These are phyloP conservation scores for Cyanoderma ruficeps DNA, from an alignment of 2,113 vertebrate genomes.

Conservation along the genomic window DNA sequence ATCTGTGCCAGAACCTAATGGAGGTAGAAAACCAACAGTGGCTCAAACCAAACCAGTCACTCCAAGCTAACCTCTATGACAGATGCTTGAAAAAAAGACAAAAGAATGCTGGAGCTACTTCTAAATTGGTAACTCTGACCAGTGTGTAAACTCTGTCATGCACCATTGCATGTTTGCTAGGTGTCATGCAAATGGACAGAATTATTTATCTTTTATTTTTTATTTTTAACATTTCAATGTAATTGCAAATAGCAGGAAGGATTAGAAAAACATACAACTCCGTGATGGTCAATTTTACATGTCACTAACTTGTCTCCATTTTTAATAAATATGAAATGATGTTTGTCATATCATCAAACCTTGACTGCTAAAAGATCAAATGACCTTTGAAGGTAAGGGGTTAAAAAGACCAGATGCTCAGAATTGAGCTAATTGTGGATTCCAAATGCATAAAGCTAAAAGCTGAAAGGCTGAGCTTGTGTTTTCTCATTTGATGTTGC, in stretches of 20 bases:
- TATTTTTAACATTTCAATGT: not conserved
- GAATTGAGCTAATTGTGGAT: slow-evolving; percentile 39
- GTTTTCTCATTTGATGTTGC: slow-evolving; percentile 19
- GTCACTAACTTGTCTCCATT: not conserved
- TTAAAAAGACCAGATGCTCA: slow-evolving; percentile 58
- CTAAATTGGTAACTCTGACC: not conserved
- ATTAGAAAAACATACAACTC: not conserved
- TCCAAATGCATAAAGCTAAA: slow-evolving; percentile 1
- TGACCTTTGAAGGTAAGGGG: not conserved
- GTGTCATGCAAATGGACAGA: not conserved
- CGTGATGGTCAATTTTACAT: not conserved
- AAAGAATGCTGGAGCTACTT: not conserved
- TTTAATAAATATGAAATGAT: not conserved
- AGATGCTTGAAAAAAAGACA: not conserved
- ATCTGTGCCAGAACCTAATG: not conserved
- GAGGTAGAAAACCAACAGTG: not conserved
- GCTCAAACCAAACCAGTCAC: not conserved
- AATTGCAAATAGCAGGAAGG: not conserved
- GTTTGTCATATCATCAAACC: not conserved
- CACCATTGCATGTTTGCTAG: not conserved
- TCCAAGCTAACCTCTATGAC: not conserved
- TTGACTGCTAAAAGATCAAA: slow-evolving; percentile 7
- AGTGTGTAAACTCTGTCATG: not conserved
- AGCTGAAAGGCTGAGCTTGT: not conserved
- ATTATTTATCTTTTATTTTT: not conserved